Evolutionary conservation across 1,140 invertebrate species (phyloP), one percentile per base, ranked within the genome.

Genomic region (Cotesia chilonis): DNA sequence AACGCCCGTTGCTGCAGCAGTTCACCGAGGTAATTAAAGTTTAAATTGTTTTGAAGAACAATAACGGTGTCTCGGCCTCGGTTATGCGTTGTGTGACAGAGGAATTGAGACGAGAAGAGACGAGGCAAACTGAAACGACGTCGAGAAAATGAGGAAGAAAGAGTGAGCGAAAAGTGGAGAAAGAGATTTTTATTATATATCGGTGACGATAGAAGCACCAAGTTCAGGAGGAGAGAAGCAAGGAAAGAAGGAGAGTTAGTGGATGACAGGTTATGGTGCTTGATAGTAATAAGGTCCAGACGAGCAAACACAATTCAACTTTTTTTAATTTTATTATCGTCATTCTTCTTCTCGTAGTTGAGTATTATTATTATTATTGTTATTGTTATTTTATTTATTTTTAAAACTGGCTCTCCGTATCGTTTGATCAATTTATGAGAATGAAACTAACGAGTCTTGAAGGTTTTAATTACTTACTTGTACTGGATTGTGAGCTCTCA

Each of bases 1-100:
- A 81, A 80, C 78, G 79, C 76, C 63, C 76, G 76, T 81, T 81
- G 80, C 79, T 80, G 78, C 77, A 47, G 41, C 41, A 81, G 79
- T 80, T 81, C 79, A 81, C 78, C 77, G 79, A 81, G 80, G 79
- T 80, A 81, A 81, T 81, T 81, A 80, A 81, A 81, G 79, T 81
- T 81, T 80, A 81, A 81, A 81, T 81, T 81, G 79, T 81, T 81
- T 81, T 81, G 79, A 81, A 81, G 79, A 81, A 81, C 79, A 81
- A 81, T 81, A 80, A 81, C 76, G 71, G 74, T 76, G 72, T 64
- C 54, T 68, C 37, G 41, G 55, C 65, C 28, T 55, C 20, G 55
- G 68, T 60, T 47, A 47, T 66, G 41, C 28, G 60, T 65, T 65
- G 68, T 70, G 38, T 41, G 17, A 47, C 20, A 17, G 9, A 38